A percentile compares a stretch with the other conserved stretches of the same genome.
Conservation (phyloP, 2,113 vertebrate genomes). For the Hiodon tergisus region DNA sequence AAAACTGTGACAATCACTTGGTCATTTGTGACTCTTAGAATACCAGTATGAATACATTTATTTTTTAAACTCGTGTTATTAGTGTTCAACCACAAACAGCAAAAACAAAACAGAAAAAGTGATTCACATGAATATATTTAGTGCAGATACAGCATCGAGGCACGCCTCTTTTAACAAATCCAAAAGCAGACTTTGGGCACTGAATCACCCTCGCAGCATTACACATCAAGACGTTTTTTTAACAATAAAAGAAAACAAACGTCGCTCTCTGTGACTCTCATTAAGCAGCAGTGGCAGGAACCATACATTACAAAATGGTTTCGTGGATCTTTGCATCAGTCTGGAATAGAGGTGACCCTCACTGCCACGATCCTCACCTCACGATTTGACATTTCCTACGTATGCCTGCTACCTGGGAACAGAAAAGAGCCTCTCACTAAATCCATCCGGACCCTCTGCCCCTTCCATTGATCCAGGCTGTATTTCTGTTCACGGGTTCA, state of each 20-base stretch:
- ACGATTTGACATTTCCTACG: conserved; percentile 33
- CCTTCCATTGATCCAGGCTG: too few relatives aligned
- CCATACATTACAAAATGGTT: conserved; percentile 29
- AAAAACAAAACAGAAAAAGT: not conserved
- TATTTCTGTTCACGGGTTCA: not conserved
- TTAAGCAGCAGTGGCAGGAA: conserved; percentile 9
- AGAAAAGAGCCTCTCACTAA: conserved; percentile 22
- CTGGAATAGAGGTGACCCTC: conserved; percentile 16
- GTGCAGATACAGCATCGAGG: conserved; percentile 1
- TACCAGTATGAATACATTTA: not conserved
- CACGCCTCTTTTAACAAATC: not conserved
- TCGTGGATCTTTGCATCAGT: conserved; percentile 29
- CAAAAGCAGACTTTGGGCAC: conserved; percentile 9
- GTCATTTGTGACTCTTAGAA: too few relatives aligned
- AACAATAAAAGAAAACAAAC: conserved; percentile 1
- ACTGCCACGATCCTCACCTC: conserved; percentile 21
- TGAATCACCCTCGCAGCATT: not conserved
- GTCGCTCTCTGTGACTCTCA: not conserved
- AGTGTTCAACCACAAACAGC: conserved; percentile 1
- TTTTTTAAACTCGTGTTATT: not conserved
- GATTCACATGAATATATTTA: conserved; percentile 1
- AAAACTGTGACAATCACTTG: too few relatives aligned
- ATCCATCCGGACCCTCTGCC: not conserved
- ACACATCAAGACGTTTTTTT: not conserved
- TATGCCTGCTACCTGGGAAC: conserved; percentile 25